Evolutionary conservation across 2,888 invertebrate genomes (phyloP).

Genomic region (Drosophila multiciliata): DNA sequence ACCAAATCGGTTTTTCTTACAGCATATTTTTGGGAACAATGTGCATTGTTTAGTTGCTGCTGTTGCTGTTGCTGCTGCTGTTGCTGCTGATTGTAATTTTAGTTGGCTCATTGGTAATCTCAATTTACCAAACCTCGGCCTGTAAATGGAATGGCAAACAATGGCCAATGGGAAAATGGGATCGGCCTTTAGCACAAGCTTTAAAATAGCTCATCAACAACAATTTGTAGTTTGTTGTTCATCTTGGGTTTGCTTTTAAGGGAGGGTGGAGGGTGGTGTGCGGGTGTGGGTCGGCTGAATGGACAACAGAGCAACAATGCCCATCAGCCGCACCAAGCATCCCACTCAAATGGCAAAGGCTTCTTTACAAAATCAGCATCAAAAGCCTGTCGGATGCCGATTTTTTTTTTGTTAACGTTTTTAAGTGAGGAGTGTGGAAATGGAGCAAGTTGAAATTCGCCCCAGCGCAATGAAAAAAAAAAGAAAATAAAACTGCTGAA

Average conservation of each 20-base stretch:
- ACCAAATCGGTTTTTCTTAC: slow-evolving; percentile 24
- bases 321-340: slow-evolving; percentile 17
- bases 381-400: slow-evolving; percentile 75
- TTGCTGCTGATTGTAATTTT: slow-evolving; percentile 52
- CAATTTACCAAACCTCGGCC: slow-evolving; percentile 68
- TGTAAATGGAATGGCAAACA: slow-evolving; percentile 56
- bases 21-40: slow-evolving; percentile 59
- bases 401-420: slow-evolving; percentile 61
- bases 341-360: slow-evolving; percentile 39
- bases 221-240: slow-evolving; percentile 79
- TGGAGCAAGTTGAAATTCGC: slow-evolving; percentile 50
- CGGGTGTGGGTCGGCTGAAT: slow-evolving; percentile 25
- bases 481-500: slow-evolving; percentile 35
- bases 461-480: slow-evolving; percentile 20
- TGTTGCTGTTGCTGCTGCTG: slow-evolving; percentile 13
- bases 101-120: slow-evolving; percentile 76
- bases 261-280: background rate
- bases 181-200: slow-evolving; percentile 44
- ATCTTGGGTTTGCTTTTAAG: slow-evolving; percentile 5
- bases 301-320: slow-evolving; percentile 47
- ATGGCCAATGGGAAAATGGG: slow-evolving; percentile 30
- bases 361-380: slow-evolving; percentile 78
- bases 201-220: slow-evolving; percentile 74
- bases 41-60: slow-evolving; percentile 49
- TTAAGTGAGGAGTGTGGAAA: slow-evolving; percentile 47